Percentiles rank a stretch among this genome's conserved stretches.
Conservation (phyloP, 2,113 vertebrate species). For the Plecotus auritus region DNA sequence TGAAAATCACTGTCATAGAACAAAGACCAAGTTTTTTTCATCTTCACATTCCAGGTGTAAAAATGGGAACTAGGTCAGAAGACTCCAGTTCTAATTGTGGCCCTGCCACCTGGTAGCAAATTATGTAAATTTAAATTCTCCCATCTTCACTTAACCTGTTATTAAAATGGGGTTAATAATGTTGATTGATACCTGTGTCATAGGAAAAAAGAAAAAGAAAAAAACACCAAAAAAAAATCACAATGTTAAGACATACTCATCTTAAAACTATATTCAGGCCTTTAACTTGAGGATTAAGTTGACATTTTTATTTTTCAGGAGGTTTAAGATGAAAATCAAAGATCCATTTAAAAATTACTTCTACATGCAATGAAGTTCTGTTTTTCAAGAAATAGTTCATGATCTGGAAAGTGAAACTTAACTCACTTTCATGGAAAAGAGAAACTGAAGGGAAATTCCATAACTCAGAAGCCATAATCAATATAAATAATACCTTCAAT, state of each 20-base stretch:
- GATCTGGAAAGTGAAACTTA: conserved; percentile 72
- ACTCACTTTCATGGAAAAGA: neutral
- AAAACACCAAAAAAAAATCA: no score
- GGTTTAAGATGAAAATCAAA: neutral
- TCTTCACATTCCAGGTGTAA: no score
- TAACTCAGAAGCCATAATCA: conserved; percentile 26
- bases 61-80: no score
- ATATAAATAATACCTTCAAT: conserved; percentile 36
- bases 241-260: neutral
- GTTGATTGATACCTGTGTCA: no score
- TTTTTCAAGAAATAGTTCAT: conserved; percentile 50
- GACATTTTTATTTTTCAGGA: conserved; percentile 36
- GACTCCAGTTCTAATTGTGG: no score
- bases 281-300: conserved; percentile 8
- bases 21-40: no score
- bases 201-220: no score
- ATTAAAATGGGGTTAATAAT: no score
- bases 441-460: conserved; percentile 51
- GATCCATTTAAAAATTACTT: neutral
- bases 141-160: no score
- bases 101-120: no score
- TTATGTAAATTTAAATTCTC: no score
- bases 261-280: conserved; percentile 4
- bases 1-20: no score
- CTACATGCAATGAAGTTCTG: neutral